Base-by-base conservation (phyloP, 1,140 invertebrate genomes). In the Belonocnema kinseyi region DNA sequence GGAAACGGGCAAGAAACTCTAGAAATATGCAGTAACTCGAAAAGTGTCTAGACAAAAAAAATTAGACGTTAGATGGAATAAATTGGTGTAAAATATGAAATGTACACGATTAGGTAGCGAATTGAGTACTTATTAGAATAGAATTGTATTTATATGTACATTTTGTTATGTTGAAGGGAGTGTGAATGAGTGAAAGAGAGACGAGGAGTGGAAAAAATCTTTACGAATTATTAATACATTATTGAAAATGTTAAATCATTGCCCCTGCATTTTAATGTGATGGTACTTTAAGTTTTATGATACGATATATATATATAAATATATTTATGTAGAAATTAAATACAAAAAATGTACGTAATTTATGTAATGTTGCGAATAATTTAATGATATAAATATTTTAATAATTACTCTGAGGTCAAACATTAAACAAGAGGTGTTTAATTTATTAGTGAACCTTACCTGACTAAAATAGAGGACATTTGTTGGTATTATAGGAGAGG, bases 71-170 rank as follows among this genome's bases (percentile, higher is more conserved):
- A 76, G 50, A 66, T 19, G 66, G 40, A 71, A 40, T 71, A 76
- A 71, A 40, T 71, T 17, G 16, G 21, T 61, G 26, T 72, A 14
- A 66, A 33, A 70, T 16, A 70, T 50, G 46, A 58, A 75, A 50
- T 74, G 3, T 70, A 70, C 52, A 75, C n/a, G 50, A 33, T 33
- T 72, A 76, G 50, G 33, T 72, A 76, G 51, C 26, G 21, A 72
- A 53, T 54, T 71, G 21, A 72, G 72, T 72, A 77, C 70, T 80
- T 80, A 77, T 46, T 71, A 73, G 74, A 74, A 78, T 80, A 73
- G 52, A 70, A 72, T 52, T 75, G 75, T 80, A 78, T 80, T 75
- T 80, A 77, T 77, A 74, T 81, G 80, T 78, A 81, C 61, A 66
- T 66, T 66, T 66, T 66, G 61, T 66, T 66, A 66, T 66, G 61